Evolutionary conservation across 2,797 vertebrate species (phyloP), one percentile per base, ranked within the genome.

Genomic region (Eulemur rubriventer): DNA sequence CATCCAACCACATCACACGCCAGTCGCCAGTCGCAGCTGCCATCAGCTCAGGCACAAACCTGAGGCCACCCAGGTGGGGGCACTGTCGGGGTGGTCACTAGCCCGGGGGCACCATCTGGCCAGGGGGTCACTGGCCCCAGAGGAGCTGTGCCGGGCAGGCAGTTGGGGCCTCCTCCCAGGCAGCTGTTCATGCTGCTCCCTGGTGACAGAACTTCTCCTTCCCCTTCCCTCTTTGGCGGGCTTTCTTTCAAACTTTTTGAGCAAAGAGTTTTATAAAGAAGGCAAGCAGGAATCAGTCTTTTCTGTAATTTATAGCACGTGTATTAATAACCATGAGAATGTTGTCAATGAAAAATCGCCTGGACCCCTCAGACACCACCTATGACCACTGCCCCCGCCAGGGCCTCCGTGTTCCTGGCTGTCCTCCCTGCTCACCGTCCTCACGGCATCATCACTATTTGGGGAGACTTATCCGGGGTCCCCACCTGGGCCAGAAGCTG

Each of bases 331-430:
- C 11, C 20, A 4, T n/a, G 1, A 61, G 18, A 43, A 46, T 73
- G 41, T 28, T 2, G 6, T 35, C 33, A 80, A 3, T 41, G 35
- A 26, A 48, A 75, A 80, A 22, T 16, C 6, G 30, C 2, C 57
- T 28, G 57, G 26, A 59, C 26, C 26, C 61, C 61, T 65, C 7
- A 33, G 28, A 63, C 61, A 63, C 30, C 33, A 11, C 24, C 57
- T 28, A 11, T 59, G 4, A 57, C 55, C 9, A 57, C 55, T 26
- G 0, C 8, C 0, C 28, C 14, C 1, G 9, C 26, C 14, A 46
- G 70, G 48, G 73, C 5, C 0, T 48, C 73, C 2, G 0, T 33
- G 46, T 9, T 33, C 46, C 33, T 11, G 11, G 10, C 73, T 76
- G 73, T 33, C 73, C 73, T 38, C 12, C 61, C 14, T 6, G 48